Evolutionary conservation across 53 echinoderm and acorn worm genomes (phyloP).

Genomic region (Glandiceps talaboti): DNA sequence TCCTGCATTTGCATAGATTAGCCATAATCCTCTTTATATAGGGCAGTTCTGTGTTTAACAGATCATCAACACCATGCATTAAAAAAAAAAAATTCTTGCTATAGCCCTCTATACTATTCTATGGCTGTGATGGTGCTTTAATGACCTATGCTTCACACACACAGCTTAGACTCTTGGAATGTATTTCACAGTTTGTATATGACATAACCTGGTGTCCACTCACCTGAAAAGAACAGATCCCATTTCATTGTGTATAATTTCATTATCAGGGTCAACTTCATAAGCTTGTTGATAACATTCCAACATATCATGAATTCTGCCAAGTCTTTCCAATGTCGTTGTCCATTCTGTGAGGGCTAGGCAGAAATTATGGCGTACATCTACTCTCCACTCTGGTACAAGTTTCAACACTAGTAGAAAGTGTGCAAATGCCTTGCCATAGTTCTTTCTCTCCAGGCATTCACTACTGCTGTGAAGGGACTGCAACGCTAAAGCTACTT

Average conservation of each 20-base stretch:
- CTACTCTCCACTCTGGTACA: constrained; percentile 6
- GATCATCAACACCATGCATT: no score
- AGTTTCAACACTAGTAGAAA: constrained; percentile 21
- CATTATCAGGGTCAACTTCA: constrained; percentile 55
- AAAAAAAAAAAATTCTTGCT: no score
- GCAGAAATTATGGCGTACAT: constrained; percentile 20
- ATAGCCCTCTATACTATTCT: no score
- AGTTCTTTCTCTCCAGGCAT: constrained; percentile 1
- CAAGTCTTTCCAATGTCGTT: constrained; percentile 16
- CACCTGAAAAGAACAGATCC: constrained; percentile 47
- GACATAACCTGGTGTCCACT: no score
- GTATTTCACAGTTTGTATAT: no score
- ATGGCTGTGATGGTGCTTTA: no score
- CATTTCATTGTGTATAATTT: constrained; percentile 37
- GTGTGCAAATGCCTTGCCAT: constrained; percentile 27
- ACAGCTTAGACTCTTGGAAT: no score
- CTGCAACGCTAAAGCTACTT: background rate
- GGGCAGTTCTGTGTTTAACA: no score
- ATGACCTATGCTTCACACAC: no score
- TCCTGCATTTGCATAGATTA: no score
- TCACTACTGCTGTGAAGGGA: background rate
- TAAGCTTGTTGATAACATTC: constrained; percentile 57
- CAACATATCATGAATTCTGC: constrained; percentile 38
- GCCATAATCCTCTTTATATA: no score
- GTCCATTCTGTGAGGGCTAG: constrained; percentile 42